A percentile compares a stretch with the other conserved stretches of the same genome.
phyloP scores from a whole-genome alignment of 1,140 invertebrate genomes.

The Araneus ventricosus region DNA sequence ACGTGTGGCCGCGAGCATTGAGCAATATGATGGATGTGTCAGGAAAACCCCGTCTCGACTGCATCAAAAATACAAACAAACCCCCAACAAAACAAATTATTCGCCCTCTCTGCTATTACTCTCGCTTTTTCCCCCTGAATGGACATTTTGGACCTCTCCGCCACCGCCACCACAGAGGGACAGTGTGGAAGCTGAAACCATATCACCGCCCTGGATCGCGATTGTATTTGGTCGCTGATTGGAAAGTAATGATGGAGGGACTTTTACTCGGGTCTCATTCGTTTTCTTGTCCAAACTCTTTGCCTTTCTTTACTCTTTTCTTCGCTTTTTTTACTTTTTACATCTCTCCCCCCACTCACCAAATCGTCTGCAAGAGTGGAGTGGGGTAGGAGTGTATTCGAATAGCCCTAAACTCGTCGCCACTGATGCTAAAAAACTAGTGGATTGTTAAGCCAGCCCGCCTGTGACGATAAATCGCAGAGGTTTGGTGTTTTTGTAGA shows the following conservation, averaged over 20 bases:
- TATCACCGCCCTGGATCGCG: neutral
- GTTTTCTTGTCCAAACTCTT: conserved; percentile 34
- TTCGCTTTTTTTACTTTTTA: neutral
- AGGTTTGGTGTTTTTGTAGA: conserved; percentile 35
- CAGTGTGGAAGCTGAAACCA: conserved; percentile 15
- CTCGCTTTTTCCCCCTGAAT: conserved; percentile 7
- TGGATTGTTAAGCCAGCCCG: conserved; percentile 45
- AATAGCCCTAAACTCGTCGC: conserved; percentile 24
- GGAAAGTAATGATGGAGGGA: conserved; percentile 47
- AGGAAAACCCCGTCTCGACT: conserved; percentile 1
- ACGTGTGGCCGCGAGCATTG: conserved; percentile 34
- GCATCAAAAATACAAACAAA: conserved; percentile 34
- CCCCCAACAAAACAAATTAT: conserved; percentile 42
- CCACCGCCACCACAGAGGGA: neutral
- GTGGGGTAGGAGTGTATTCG: neutral
- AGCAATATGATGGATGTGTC: conserved; percentile 38
- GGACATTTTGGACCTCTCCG: conserved; percentile 28
- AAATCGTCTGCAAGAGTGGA: neutral
- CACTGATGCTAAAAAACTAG: conserved; percentile 52
- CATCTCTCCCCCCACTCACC: neutral
- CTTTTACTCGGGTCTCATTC: conserved; percentile 23
- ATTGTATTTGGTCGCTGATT: conserved; percentile 62
- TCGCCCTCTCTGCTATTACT: conserved; percentile 1
- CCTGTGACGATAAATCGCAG: conserved; percentile 46
- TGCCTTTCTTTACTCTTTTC: neutral